Conservation (phyloP, 2,888 invertebrate genomes). For the Cenopis cana region DNA sequence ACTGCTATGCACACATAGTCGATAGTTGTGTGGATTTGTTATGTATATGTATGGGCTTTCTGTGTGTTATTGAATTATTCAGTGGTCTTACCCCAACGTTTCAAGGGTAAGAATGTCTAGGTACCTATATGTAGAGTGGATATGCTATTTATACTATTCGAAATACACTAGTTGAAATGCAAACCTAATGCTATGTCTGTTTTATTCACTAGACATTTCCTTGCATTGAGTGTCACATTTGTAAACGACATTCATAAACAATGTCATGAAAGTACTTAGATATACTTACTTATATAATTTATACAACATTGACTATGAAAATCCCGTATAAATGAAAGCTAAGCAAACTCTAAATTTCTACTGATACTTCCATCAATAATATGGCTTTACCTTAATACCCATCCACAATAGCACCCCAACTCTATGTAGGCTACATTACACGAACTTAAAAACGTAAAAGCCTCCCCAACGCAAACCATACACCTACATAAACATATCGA, state of each 20-base stretch:
- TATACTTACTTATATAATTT: neutral
- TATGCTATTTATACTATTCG: slow-evolving; percentile 46
- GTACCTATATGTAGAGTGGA: slow-evolving; percentile 49
- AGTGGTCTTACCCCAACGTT: slow-evolving; percentile 80
- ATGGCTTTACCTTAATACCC: too few species aligned
- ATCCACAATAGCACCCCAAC: neutral
- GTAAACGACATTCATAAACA: neutral
- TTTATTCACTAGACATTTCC: slow-evolving; percentile 8
- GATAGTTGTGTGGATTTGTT: slow-evolving; percentile 69
- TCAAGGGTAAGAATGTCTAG: slow-evolving; percentile 83
- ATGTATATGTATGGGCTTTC: slow-evolving; percentile 82
- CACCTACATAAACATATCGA: slow-evolving; percentile 59
- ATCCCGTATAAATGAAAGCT: neutral
- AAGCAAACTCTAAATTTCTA: too few species aligned
- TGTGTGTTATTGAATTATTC: slow-evolving; percentile 84
- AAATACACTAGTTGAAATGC: slow-evolving; percentile 49
- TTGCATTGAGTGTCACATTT: neutral
- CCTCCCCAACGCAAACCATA: slow-evolving; percentile 46
- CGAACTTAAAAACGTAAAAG: slow-evolving; percentile 35
- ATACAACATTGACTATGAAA: neutral
- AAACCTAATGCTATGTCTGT: neutral
- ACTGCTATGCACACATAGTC: slow-evolving; percentile 60
- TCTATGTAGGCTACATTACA: slow-evolving; percentile 13
- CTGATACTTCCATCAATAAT: too few species aligned
- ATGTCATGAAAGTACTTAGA: neutral